A percentile compares a stretch with the other conserved stretches of the same genome.
These are phyloP conservation scores for Oscheius sp. DNA, from an alignment of 2,888 invertebrate genomes.

Conservation along the genomic window DNA sequence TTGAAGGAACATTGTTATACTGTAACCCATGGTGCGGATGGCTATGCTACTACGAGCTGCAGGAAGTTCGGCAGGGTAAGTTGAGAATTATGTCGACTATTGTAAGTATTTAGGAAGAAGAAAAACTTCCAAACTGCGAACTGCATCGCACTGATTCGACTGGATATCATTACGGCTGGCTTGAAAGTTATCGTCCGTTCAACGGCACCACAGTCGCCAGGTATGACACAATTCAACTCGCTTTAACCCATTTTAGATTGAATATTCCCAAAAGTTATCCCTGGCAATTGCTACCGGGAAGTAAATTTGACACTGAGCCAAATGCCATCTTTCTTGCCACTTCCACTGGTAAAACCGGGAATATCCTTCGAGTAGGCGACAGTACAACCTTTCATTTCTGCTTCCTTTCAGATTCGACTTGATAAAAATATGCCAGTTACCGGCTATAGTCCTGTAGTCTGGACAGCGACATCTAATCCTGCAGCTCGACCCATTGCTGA, in stretches of 20 bases:
- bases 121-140: conserved; percentile 54
- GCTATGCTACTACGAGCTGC: conserved; percentile 20
- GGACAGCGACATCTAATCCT: conserved; percentile 8
- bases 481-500: neutral
- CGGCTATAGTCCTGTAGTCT: conserved; percentile 14
- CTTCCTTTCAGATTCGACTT: conserved; percentile 24
- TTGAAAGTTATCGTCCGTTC: conserved; percentile 63
- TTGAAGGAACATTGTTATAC: conserved; percentile 36
- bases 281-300: conserved; percentile 8
- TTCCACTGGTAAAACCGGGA: neutral
- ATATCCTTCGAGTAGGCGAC: conserved; percentile 17
- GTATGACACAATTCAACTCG: neutral
- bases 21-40: conserved; percentile 39
- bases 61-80: conserved; percentile 28
- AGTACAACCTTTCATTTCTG: neutral
- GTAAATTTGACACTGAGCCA: neutral
- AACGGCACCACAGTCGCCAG: conserved; percentile 44
- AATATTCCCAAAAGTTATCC: neutral
- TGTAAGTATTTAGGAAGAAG: conserved; percentile 39
- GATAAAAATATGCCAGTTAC: conserved; percentile 5
- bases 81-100: conserved; percentile 1
- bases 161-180: conserved; percentile 61
- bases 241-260: neutral
- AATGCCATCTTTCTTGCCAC: conserved; percentile 13
- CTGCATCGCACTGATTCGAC: conserved; percentile 43